phyloP scores from a whole-genome alignment of 2,797 vertebrate species.

The Eupleurogrammus muticus region DNA sequence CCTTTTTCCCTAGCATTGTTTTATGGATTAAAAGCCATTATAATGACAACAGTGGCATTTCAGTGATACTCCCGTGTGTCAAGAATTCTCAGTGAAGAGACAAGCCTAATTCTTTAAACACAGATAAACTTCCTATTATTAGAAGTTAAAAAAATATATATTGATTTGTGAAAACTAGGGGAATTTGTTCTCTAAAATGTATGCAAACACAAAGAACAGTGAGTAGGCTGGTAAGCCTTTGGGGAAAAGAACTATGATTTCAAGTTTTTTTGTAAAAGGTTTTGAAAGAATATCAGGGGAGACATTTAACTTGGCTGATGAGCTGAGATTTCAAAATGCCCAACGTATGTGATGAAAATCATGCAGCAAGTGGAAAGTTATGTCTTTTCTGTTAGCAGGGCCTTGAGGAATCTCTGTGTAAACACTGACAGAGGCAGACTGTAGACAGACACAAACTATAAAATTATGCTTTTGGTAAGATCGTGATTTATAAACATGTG shows the following conservation, averaged over 20 bases:
- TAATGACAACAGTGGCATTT: neutral
- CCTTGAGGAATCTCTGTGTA: conserved; percentile 34
- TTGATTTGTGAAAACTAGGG: neutral
- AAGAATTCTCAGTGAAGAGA: neutral
- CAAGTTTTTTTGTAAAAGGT: conserved; percentile 1
- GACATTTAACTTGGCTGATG: conserved; percentile 10
- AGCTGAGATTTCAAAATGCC: neutral
- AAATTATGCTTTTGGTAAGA: conserved; percentile 15
- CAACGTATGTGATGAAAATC: conserved; percentile 26
- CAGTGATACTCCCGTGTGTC: neutral
- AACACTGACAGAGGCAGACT: conserved; percentile 41
- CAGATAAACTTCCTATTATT: neutral
- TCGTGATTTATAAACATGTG: conserved; percentile 14
- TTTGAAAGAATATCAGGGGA: conserved; percentile 17
- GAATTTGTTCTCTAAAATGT: neutral
- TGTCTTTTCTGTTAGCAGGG: conserved; percentile 28
- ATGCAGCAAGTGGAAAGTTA: conserved; percentile 15
- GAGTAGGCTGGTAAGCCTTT: neutral
- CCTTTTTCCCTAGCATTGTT: too few relatives aligned
- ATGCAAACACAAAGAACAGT: neutral
- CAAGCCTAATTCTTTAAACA: neutral
- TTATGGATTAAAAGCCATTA: neutral
- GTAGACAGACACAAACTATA: conserved; percentile 9
- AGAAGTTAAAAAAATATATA: neutral
- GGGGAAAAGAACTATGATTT: neutral